Evolutionary conservation across 2,888 invertebrate genomes (phyloP).

Genomic region (Drosophila meridionalis): DNA sequence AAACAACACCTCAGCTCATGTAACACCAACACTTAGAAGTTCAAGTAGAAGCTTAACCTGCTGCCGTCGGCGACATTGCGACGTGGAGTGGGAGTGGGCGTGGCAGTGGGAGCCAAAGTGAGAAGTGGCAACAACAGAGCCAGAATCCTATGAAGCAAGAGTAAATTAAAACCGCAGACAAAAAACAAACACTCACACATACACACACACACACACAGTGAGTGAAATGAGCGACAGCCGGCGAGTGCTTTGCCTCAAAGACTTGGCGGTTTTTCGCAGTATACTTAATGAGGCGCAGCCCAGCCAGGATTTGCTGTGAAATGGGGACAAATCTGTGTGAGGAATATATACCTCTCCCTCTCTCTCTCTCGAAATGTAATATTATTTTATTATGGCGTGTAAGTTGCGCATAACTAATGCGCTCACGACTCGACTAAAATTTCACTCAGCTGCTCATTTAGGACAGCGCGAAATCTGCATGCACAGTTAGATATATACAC

Average conservation of each 20-base stretch:
- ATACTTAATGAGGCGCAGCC: conserved; percentile 55
- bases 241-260: conserved; percentile 62
- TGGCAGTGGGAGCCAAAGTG: not conserved
- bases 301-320: conserved; percentile 15
- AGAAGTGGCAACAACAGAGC: conserved; percentile 15
- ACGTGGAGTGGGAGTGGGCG: not conserved
- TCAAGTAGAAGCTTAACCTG: conserved; percentile 83
- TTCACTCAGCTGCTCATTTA: conserved; percentile 58
- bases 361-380: conserved; percentile 39
- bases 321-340: conserved; percentile 46
- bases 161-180: conserved; percentile 75
- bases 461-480: conserved; percentile 35
- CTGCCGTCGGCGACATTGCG: conserved; percentile 76
- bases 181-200: conserved; percentile 29
- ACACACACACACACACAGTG: not conserved
- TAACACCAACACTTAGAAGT: conserved; percentile 82
- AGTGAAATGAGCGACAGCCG: conserved; percentile 56
- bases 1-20: conserved; percentile 71
- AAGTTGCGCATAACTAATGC: conserved; percentile 62
- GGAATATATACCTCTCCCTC: not conserved
- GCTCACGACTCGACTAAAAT: conserved; percentile 56
- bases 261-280: conserved; percentile 48
- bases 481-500: not conserved
- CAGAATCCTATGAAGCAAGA: conserved; percentile 55
- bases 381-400: conserved; percentile 61